Evolutionary conservation across 2,797 vertebrate genomes (phyloP), one percentile per base, ranked within the genome.

Genomic region (Hemitrygon akajei): DNA sequence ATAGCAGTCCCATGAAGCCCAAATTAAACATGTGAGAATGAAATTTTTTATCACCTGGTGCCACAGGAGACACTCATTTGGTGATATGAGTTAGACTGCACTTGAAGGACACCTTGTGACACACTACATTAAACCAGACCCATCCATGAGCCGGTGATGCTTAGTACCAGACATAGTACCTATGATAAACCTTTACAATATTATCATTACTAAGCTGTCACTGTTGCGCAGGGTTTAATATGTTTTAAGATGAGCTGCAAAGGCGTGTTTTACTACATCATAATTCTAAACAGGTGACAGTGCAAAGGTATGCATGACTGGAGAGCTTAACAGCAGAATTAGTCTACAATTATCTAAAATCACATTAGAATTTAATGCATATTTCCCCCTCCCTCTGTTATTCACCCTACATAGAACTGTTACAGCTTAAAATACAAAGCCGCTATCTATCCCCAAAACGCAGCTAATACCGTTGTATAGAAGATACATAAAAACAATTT

Each of bases 151-250:
- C 71, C 91, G 56, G 71, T 76, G 40, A 73, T 76, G 40, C 71
- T 76, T n/a, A 56, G 69, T 75, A 73, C 91, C 71, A 76, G 91
- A 75, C 37, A 34, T 14, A 89, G 63, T 66, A 89, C 86, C 66
- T 89, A 89, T 69, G 16, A 69, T 89, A 89, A 89, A 66, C 86
- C 63, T 89, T 89, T 69, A 89, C 86, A 69, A 89, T 89, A 89
- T 89, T 89, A 89, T 89, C 86, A 69, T 89, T 89, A 89, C 86
- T 89, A 89, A 69, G 86, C 86, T 89, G 86, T 89, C 86, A 89
- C 86, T 89, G 86, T 89, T 89, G 63, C 37, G 86, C 20, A 66
- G 63, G 60, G 60, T 89, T 89, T 89, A 89, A 89, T 89, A 89
- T 87, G 58, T 87, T 89, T 73, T 89, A 89, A 66, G 86, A 89